These are phyloP conservation scores for Semotilus atromaculatus DNA, from an alignment of 2,797 vertebrate genomes.

Conservation along the genomic window DNA sequence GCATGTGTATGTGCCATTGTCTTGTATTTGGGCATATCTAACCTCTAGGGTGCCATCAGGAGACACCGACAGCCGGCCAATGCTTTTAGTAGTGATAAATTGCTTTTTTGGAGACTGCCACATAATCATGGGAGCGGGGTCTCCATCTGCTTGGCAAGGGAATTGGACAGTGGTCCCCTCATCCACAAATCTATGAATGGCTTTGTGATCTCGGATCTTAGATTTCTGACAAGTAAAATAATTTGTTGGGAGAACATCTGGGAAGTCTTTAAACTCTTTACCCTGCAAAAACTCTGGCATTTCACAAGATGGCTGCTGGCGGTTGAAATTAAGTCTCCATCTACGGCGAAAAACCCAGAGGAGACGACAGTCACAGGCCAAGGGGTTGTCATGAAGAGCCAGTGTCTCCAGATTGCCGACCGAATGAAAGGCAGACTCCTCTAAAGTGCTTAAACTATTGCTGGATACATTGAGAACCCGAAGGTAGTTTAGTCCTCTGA, in stretches of 20 bases:
- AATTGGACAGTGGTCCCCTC: slow-evolving; percentile 96
- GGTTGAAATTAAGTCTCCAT: slow-evolving; percentile 96
- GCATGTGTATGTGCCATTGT: slow-evolving; percentile 98
- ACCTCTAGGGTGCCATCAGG: slow-evolving; percentile 93
- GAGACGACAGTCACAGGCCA: slow-evolving; percentile 96
- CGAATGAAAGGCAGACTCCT: slow-evolving; percentile 95
- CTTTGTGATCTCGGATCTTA: slow-evolving; percentile 90
- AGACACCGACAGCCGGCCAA: slow-evolving; percentile 91
- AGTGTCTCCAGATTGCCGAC: slow-evolving; percentile 97
- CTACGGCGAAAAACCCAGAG: slow-evolving; percentile 98
- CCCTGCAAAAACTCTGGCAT: slow-evolving; percentile 89
- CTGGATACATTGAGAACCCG: slow-evolving; percentile 93
- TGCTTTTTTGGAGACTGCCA: slow-evolving; percentile 97
- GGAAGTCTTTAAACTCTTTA: slow-evolving; percentile 98
- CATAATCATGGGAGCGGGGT: slow-evolving; percentile 90
- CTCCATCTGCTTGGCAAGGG: slow-evolving; percentile 90
- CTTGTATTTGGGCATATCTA: slow-evolving; percentile 97
- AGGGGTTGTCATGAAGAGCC: slow-evolving; percentile 91
- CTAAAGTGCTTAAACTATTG: slow-evolving; percentile 92
- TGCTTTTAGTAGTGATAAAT: slow-evolving; percentile 93
- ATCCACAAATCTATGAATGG: slow-evolving; percentile 92
- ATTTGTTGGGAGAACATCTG: slow-evolving; percentile 86
- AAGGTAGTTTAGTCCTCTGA: slow-evolving; percentile 94
- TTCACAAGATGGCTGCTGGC: slow-evolving; percentile 91
- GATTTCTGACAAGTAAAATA: slow-evolving; percentile 95